phyloP scores from a whole-genome alignment of 2,797 vertebrate species.

The Notolepis coatsorum region DNA sequence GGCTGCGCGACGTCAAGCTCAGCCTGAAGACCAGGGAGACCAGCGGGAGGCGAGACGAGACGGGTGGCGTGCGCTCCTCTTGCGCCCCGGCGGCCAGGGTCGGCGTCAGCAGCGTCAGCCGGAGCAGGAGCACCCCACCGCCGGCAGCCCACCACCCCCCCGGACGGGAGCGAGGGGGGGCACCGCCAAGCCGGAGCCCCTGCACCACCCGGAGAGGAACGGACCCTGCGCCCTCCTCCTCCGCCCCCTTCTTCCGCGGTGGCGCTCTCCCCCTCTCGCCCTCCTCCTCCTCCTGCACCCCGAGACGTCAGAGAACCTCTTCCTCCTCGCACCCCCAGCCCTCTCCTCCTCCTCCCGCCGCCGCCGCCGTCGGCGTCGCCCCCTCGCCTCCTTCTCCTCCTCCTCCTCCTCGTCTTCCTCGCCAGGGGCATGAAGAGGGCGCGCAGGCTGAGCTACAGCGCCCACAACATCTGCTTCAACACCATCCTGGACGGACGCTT shows the following conservation, averaged over 20 bases:
- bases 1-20: slow-evolving; percentile 82
- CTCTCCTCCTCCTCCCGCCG: slow-evolving; percentile 49
- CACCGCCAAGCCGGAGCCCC: slow-evolving; percentile 43
- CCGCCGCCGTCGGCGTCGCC: too few relatives aligned
- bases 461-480: slow-evolving; percentile 84
- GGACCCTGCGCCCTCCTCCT: slow-evolving; percentile 69
- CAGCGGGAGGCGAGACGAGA: slow-evolving; percentile 52
- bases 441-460: slow-evolving; percentile 84
- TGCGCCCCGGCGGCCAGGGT: slow-evolving; percentile 61
- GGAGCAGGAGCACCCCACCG: slow-evolving; percentile 83
- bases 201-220: slow-evolving; percentile 74
- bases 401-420: slow-evolving; percentile 70
- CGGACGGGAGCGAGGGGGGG: slow-evolving; percentile 43
- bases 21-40: slow-evolving; percentile 79
- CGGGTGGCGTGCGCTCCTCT: slow-evolving; percentile 45
- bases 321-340: slow-evolving; percentile 3
- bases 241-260: slow-evolving; percentile 55
- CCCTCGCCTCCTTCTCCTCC: slow-evolving; percentile 41
- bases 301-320: slow-evolving; percentile 64
- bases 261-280: slow-evolving; percentile 64
- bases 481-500: slow-evolving; percentile 86
- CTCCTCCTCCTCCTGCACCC: slow-evolving; percentile 69
- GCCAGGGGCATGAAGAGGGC: slow-evolving; percentile 77
- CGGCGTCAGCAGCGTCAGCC: slow-evolving; percentile 53
- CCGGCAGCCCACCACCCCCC: slow-evolving; percentile 23